Conservation (phyloP, 2,888 invertebrate species). For the Ferdinandea cuprea region DNA sequence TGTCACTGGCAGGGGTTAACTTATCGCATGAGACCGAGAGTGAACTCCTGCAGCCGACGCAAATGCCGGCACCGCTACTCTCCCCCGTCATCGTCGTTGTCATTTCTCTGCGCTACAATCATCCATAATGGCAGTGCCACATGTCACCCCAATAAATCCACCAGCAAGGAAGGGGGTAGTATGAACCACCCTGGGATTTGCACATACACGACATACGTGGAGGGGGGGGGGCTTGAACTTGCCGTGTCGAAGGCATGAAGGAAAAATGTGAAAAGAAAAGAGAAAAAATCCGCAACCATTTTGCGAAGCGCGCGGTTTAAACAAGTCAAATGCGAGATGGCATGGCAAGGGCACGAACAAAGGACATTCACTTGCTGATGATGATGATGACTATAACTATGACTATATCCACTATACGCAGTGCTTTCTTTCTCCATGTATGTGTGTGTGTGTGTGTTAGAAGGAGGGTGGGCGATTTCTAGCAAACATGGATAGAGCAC, state of each 20-base stretch:
- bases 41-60: slow-evolving; percentile 63
- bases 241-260: slow-evolving; percentile 36
- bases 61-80: slow-evolving; percentile 39
- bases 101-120: slow-evolving; percentile 69
- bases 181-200: slow-evolving; percentile 33
- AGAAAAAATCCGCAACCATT: slow-evolving; percentile 70
- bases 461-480: slow-evolving; percentile 28
- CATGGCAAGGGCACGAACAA: slow-evolving; percentile 65
- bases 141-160: slow-evolving; percentile 74
- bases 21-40: slow-evolving; percentile 65
- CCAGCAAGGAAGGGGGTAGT: slow-evolving; percentile 19
- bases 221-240: slow-evolving; percentile 58
- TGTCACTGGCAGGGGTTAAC: slow-evolving; percentile 71
- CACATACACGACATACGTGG: slow-evolving; percentile 46
- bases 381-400: too few species aligned
- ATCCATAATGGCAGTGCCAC: slow-evolving; percentile 73
- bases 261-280: not conserved
- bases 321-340: slow-evolving; percentile 68
- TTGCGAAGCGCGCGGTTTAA: slow-evolving; percentile 62
- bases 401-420: slow-evolving; percentile 13
- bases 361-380: slow-evolving; percentile 62
- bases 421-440: slow-evolving; percentile 1
- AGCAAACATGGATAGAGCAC: slow-evolving; percentile 61
- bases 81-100: slow-evolving; percentile 36
- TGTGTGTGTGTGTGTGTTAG: not conserved